These are phyloP conservation scores for Medauroidea extradentata DNA, from an alignment of 1,140 invertebrate genomes.

Conservation along the genomic window DNA sequence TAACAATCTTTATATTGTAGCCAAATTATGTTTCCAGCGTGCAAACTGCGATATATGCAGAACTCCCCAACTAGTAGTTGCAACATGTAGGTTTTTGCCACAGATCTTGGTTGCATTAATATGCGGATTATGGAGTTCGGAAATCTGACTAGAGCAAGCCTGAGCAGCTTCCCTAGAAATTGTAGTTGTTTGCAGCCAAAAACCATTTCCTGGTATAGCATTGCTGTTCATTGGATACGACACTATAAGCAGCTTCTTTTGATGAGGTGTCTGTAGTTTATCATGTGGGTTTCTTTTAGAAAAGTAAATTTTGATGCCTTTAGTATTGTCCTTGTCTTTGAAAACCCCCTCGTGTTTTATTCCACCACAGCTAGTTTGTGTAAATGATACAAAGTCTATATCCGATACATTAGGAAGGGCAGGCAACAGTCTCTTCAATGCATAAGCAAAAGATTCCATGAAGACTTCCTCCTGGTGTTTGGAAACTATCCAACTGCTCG, in stretches of 20 bases:
- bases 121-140: slow-evolving; percentile 53
- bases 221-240: slow-evolving; percentile 66
- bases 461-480: slow-evolving; percentile 42
- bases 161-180: slow-evolving; percentile 58
- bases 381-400: slow-evolving; percentile 44
- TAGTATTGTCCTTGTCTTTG: background rate
- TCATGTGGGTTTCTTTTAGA: slow-evolving; percentile 40
- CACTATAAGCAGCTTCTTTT: slow-evolving; percentile 53
- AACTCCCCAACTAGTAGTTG: slow-evolving; percentile 44
- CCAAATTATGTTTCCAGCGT: slow-evolving; percentile 35
- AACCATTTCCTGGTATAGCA: slow-evolving; percentile 51
- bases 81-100: slow-evolving; percentile 48
- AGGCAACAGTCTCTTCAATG: slow-evolving; percentile 39
- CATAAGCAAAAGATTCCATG: slow-evolving; percentile 43
- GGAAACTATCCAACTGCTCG: slow-evolving; percentile 33
- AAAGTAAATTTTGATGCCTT: slow-evolving; percentile 41
- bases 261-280: slow-evolving; percentile 36
- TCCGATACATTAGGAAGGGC: slow-evolving; percentile 41
- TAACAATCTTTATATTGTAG: too few species aligned
- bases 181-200: slow-evolving; percentile 38
- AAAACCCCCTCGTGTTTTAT: slow-evolving; percentile 39
- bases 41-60: slow-evolving; percentile 49
- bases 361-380: slow-evolving; percentile 37
- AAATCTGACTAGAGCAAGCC: slow-evolving; percentile 52
- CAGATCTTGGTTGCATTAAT: slow-evolving; percentile 47